A percentile compares a stretch with the other conserved stretches of the same genome.
Evolutionary conservation across 2,797 vertebrate genomes (phyloP).

Genomic region (Cyclura pinguis): DNA sequence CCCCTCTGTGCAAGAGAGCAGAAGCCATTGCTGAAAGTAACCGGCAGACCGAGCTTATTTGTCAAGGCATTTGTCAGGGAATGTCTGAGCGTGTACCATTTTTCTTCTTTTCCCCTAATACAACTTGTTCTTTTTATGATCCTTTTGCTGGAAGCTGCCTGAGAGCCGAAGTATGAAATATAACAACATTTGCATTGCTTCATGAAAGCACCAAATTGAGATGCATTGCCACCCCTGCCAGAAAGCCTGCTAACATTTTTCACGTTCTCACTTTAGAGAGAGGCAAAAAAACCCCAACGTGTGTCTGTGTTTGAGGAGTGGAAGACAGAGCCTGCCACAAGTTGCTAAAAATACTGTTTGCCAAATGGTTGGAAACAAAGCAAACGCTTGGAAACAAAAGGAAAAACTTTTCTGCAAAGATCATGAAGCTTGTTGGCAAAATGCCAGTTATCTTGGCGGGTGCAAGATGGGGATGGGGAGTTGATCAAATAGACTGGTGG

Average conservation of each 20-base stretch:
- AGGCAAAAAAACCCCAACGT: slow-evolving; percentile 3
- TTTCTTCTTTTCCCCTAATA: slow-evolving; percentile 18
- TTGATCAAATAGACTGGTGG: background rate
- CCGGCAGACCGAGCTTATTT: background rate
- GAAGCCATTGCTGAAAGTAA: background rate
- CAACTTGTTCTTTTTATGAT: slow-evolving; percentile 45
- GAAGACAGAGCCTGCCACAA: slow-evolving; percentile 39
- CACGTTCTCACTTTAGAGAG: slow-evolving; percentile 51
- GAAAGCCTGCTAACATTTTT: slow-evolving; percentile 61
- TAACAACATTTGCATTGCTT: slow-evolving; percentile 53
- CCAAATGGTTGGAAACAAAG: slow-evolving; percentile 54
- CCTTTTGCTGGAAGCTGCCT: slow-evolving; percentile 35
- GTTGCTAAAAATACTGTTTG: slow-evolving; percentile 63
- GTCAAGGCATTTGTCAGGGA: background rate
- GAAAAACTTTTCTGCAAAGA: slow-evolving; percentile 48
- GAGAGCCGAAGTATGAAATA: slow-evolving; percentile 38
- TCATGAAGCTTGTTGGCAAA: slow-evolving; percentile 37
- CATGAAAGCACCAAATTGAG: slow-evolving; percentile 58
- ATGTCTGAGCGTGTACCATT: slow-evolving; percentile 2
- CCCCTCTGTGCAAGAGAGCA: background rate
- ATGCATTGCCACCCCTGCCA: slow-evolving; percentile 51
- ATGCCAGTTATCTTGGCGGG: background rate
- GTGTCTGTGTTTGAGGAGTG: background rate
- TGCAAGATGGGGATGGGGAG: slow-evolving; percentile 49
- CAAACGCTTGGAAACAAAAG: slow-evolving; percentile 51